A percentile compares a stretch with the other conserved stretches of the same genome.
Conservation (phyloP, 2,113 vertebrate species). For the Anhinga rufa region DNA sequence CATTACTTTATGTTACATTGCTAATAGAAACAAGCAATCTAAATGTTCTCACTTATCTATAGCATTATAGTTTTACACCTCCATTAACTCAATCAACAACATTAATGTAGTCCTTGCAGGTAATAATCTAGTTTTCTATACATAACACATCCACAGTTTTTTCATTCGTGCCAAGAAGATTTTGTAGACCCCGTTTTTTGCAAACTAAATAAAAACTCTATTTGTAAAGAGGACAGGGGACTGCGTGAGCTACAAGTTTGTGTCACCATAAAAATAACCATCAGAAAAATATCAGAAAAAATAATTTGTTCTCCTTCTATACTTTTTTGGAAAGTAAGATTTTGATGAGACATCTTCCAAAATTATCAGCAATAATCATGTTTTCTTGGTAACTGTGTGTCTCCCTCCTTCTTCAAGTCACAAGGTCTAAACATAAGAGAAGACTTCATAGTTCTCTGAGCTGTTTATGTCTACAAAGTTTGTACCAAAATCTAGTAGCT, state of each 20-base stretch:
- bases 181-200: background rate
- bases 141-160: background rate
- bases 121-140: background rate
- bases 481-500: background rate
- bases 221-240: background rate
- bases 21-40: background rate
- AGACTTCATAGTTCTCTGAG: background rate
- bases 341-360: background rate
- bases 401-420: background rate
- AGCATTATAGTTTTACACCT: background rate
- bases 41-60: background rate
- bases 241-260: background rate
- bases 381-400: background rate
- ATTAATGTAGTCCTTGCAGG: background rate
- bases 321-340: background rate
- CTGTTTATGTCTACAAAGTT: background rate
- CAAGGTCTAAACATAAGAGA: background rate
- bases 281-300: background rate
- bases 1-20: background rate
- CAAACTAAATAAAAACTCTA: background rate
- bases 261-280: background rate
- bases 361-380: background rate
- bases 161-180: background rate
- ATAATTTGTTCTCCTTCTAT: background rate
- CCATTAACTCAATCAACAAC: background rate